Base-by-base conservation (phyloP, 2,888 invertebrate genomes). In the Diarsia rubi region DNA sequence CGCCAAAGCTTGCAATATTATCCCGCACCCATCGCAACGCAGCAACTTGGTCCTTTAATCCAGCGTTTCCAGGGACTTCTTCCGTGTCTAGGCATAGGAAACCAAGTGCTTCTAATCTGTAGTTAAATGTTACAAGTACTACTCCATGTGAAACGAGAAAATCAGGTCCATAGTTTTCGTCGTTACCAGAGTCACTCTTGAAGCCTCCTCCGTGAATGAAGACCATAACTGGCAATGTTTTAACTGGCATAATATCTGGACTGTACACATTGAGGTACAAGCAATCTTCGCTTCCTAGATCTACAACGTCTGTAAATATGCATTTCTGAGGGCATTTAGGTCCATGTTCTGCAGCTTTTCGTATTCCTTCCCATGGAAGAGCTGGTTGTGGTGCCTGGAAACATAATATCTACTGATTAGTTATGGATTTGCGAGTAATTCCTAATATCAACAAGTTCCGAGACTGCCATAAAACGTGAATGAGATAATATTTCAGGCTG, bases 151-250 rank as follows among this genome's bases (percentile, higher is more conserved):
- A 83, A 0, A 94, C 83, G 0, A 94, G 82, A 63, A 91, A 93
- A 62, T 94, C 92, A 47, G 94, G 93, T 24, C 92, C 93, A 21
- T 91, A 92, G 19, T 83, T 21, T 3, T 84, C 83, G 8, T 84
- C 86, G 75, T 93, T 80, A 54, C 93, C 93, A 0, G 91, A 91
- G 19, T 93, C 93, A 12, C 89, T 88, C 57, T 88, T 86, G 64
- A 86, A 93, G 0, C 87, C 92, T 0, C 93, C 93, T 24, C 93
- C 93, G 57, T 93, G 92, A 27, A 93, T 91, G 71, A 89, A 93
- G 0, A 93, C 87, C 93, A 93, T 93, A 16, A 93, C 93, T 37
- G 93, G 89, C 1, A 91, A 75, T 0, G 86, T 86, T 0, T 78
- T 65, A 2, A 72, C 47, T 0, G 90, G 81, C 24, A 78, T 84